A percentile compares a stretch with the other conserved stretches of the same genome.
Evolutionary conservation across 2,113 vertebrate genomes (phyloP).

Genomic region (Leptodactylus fuscus): DNA sequence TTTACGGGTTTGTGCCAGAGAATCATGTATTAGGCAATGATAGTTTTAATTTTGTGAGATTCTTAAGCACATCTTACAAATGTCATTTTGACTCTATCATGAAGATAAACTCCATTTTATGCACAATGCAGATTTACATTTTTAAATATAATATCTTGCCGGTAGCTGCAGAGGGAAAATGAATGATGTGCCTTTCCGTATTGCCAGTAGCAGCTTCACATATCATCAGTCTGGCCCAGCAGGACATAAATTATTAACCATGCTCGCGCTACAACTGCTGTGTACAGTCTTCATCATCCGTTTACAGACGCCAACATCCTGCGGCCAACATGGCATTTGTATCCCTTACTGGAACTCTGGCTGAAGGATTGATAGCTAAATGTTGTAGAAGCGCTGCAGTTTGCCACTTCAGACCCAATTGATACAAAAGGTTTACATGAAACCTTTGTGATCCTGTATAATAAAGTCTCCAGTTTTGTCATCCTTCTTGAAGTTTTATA

Average conservation of each 20-base stretch:
- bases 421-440: background rate
- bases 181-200: constrained; percentile 47
- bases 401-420: background rate
- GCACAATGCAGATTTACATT: constrained; percentile 18
- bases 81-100: background rate
- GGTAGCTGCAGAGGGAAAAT: constrained; percentile 9
- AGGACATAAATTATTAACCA: constrained; percentile 58
- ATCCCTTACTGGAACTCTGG: constrained; percentile 20
- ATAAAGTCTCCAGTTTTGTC: background rate
- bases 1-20: too few species aligned
- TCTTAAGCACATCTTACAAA: constrained; percentile 10
- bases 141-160: constrained; percentile 36
- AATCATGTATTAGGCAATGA: background rate
- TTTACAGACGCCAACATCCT: constrained; percentile 50
- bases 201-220: constrained; percentile 50
- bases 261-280: constrained; percentile 46
- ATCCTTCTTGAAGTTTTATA: too few species aligned
- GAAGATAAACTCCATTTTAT: background rate
- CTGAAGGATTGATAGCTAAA: constrained; percentile 22
- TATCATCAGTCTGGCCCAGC: constrained; percentile 54
- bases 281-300: constrained; percentile 52
- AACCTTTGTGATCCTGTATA: background rate
- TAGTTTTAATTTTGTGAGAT: background rate
- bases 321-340: constrained; percentile 36
- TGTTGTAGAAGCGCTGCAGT: background rate